Base-by-base conservation (phyloP, 2,113 vertebrate genomes). In the Vulpes ferrilata region DNA sequence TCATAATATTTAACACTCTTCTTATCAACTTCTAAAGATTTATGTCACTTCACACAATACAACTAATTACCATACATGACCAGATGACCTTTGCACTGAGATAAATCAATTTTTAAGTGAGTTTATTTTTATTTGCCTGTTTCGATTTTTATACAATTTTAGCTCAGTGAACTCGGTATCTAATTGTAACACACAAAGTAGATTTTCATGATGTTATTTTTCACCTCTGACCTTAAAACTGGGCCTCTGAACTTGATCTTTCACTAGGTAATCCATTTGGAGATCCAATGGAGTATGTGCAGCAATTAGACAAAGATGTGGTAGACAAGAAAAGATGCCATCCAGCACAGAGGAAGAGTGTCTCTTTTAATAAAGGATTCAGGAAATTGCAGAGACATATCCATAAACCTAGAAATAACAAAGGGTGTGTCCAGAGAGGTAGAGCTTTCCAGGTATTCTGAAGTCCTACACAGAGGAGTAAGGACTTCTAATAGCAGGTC, bases 61-160 rank as follows among this genome's bases (percentile, higher is more conserved):
- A 83, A 60, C n/a, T 80, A 96, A 76, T 79, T 76, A 93, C 25
- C n/a, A 84, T 38, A 64, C 15, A 89, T 30, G 27, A 59, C 12
- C 64, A 83, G 32, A 64, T 80, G 64, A 53, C 69, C 11, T 96
- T 76, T 95, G 38, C n/a, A 76, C 22, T 89, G 80, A 83, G 32
- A 88, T 87, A 32, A 76, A 60, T 89, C 15, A 35, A 84, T 95
- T 95, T 92, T 73, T 80, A 55, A 35, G 30, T 86, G 48, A 82
- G 16, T 64, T 93, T 55, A 93, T 93, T 94, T 92, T 90, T 85
- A 94, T 92, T 91, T 97, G 30, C 25, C 84, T 94, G 15, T 60
- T 96, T 96, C 86, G 32, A 88, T 93, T 92, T 94, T 82, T 92
- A 69, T 20, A 51, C 23, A 94, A 71, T 71, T 78, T 90, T 12